A percentile compares a stretch with the other conserved stretches of the same genome.
Conservation (phyloP, 1,140 invertebrate genomes). For the Sesamia nonagrioides region DNA sequence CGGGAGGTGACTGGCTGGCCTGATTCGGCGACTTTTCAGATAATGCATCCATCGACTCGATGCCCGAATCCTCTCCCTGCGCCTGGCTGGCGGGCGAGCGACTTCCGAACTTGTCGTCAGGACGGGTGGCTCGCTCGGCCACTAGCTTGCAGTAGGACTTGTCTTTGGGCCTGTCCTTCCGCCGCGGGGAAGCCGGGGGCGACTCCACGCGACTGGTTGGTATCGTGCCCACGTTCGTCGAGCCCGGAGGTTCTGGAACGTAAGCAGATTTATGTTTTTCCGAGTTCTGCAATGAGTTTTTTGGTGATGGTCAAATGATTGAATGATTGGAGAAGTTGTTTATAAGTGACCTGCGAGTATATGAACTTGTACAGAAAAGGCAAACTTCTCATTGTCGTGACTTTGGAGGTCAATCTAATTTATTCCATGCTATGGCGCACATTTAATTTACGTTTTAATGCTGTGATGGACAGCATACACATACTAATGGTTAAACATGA, state of each 20-base stretch:
- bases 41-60: conserved; percentile 97
- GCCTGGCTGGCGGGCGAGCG: conserved; percentile 87
- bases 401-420: no score
- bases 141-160: conserved; percentile 88
- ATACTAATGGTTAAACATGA: no score
- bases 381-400: no score
- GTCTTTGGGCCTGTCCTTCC: conserved; percentile 86
- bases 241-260: conserved; percentile 87
- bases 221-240: conserved; percentile 90
- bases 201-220: conserved; percentile 67
- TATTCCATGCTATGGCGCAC: no score
- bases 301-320: background rate
- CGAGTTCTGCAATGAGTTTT: background rate
- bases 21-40: conserved; percentile 97
- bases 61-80: conserved; percentile 96
- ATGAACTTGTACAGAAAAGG: no score
- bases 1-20: conserved; percentile 89
- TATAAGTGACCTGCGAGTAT: no score
- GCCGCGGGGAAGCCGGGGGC: conserved; percentile 75
- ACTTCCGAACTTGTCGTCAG: conserved; percentile 79
- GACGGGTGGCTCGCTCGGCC: conserved; percentile 75
- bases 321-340: background rate
- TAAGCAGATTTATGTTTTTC: background rate
- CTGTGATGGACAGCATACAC: no score
- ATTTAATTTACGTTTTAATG: no score